Evolutionary conservation across 2,797 vertebrate genomes (phyloP).

Genomic region (Scarus forsteni): DNA sequence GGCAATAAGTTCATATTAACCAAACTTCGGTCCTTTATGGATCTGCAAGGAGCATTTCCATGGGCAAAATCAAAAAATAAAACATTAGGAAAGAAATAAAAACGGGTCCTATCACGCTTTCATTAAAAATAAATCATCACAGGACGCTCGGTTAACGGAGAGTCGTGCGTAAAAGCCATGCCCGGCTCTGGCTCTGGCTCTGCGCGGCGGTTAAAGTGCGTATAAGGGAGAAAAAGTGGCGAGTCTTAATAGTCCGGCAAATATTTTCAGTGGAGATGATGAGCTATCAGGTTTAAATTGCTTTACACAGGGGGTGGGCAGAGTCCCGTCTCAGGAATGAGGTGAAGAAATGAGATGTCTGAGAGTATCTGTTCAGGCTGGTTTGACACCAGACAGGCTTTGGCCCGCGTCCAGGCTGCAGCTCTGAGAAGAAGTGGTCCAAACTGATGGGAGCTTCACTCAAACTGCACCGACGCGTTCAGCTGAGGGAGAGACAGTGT

Average conservation of each 20-base stretch:
- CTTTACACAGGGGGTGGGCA: slow-evolving; percentile 79
- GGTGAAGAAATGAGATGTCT: slow-evolving; percentile 83
- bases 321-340: slow-evolving; percentile 82
- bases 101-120: slow-evolving; percentile 25
- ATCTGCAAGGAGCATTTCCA: slow-evolving; percentile 71
- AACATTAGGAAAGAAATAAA: slow-evolving; percentile 6
- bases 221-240: slow-evolving; percentile 5
- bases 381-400: slow-evolving; percentile 81
- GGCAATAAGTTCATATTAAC: slow-evolving; percentile 93
- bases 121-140: slow-evolving; percentile 10
- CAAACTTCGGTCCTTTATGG: slow-evolving; percentile 77
- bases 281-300: slow-evolving; percentile 82
- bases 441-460: slow-evolving; percentile 35
- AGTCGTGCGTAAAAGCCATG: slow-evolving; percentile 59
- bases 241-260: slow-evolving; percentile 43
- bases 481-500: background rate
- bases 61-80: slow-evolving; percentile 21
- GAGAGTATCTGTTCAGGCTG: slow-evolving; percentile 86
- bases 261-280: slow-evolving; percentile 67
- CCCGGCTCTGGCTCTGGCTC: slow-evolving; percentile 4
- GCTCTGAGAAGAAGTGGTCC: slow-evolving; percentile 65
- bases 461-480: slow-evolving; percentile 36
- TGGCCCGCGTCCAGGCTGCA: slow-evolving; percentile 78
- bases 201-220: slow-evolving; percentile 28
- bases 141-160: background rate